Percentiles rank a stretch among this genome's conserved stretches.
Evolutionary conservation across 2,888 invertebrate genomes (phyloP).

Genomic region (Xanthorhoe spadicearia): DNA sequence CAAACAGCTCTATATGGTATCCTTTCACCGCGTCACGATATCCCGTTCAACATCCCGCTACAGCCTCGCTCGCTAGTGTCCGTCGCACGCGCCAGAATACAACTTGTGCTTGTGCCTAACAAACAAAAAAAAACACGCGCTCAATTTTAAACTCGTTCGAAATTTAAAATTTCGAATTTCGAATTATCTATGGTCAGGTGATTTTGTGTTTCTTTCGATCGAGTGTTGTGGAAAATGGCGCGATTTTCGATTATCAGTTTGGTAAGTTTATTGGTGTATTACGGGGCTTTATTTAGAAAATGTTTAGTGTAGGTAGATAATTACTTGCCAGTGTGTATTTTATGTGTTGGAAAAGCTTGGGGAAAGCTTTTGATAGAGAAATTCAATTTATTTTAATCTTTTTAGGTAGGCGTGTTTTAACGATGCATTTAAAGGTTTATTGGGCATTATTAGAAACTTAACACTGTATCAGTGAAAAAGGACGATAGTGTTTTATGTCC

Average conservation of each 20-base stretch:
- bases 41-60: conserved; percentile 64
- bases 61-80: conserved; percentile 42
- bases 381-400: too few relatives aligned
- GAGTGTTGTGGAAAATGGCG: conserved; percentile 56
- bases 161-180: conserved; percentile 18
- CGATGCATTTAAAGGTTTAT: too few relatives aligned
- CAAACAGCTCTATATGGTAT: conserved; percentile 56
- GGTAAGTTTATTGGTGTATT: conserved; percentile 61
- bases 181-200: conserved; percentile 54
- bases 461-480: too few relatives aligned
- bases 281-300: background rate
- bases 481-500: too few relatives aligned
- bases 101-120: conserved; percentile 37
- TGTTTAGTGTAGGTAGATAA: background rate
- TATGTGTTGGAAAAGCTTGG: background rate
- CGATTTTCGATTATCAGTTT: conserved; percentile 52
- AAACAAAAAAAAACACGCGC: conserved; percentile 41
- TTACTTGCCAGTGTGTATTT: background rate
- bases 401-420: too few relatives aligned
- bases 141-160: conserved; percentile 7
- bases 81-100: conserved; percentile 48
- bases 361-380: too few relatives aligned
- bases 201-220: conserved; percentile 50
- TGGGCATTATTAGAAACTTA: too few relatives aligned
- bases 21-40: conserved; percentile 61